Conservation (phyloP, 2,888 invertebrate species). For the Allacma fusca region DNA sequence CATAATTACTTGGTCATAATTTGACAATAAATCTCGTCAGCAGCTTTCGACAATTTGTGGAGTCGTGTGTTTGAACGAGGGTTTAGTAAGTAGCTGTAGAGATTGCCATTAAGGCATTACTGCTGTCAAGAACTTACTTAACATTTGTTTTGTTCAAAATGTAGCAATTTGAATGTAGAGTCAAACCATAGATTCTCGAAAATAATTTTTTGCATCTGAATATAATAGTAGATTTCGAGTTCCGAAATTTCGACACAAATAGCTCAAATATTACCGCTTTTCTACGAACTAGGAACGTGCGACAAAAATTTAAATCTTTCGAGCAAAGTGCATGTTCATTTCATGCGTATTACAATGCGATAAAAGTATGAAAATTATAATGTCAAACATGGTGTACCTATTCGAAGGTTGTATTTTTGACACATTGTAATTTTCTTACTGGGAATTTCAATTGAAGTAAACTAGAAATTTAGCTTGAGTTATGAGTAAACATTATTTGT, state of each 20-base stretch:
- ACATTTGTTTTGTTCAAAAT: not conserved
- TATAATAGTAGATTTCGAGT: constrained; percentile 7
- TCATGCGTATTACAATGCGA: not conserved
- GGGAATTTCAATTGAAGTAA: not conserved
- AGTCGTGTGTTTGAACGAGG: not conserved
- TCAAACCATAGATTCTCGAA: not conserved
- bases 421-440: constrained; percentile 1
- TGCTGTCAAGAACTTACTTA: not conserved
- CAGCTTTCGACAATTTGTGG: not conserved
- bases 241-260: not conserved
- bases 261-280: not conserved
- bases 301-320: not conserved
- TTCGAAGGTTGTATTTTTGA: constrained; percentile 5
- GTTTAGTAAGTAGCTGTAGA: constrained; percentile 11
- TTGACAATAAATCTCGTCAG: not conserved
- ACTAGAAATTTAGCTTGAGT: not conserved
- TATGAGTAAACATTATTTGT: not conserved
- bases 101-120: too few relatives aligned
- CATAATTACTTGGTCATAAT: not conserved
- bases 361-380: constrained; percentile 1
- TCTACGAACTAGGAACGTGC: not conserved
- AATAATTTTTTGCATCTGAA: not conserved
- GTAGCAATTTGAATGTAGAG: not conserved
- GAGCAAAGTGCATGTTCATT: not conserved
- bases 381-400: not conserved